Conservation (phyloP, 1,140 invertebrate genomes). For the Micrasema minimum region DNA sequence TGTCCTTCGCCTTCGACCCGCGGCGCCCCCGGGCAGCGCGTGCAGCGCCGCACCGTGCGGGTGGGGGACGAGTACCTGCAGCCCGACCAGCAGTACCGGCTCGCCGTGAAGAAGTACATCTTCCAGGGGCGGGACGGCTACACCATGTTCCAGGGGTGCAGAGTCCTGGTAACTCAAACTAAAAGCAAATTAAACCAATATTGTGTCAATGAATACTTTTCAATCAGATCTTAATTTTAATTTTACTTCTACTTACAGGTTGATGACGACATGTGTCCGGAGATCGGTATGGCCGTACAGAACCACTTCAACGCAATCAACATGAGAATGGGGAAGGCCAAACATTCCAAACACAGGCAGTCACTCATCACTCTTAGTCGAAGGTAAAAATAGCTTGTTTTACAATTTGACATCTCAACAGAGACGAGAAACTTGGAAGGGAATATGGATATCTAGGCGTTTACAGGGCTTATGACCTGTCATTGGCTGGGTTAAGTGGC, state of each 20-base stretch:
- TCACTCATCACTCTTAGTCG: conserved; percentile 82
- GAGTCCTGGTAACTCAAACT: conserved; percentile 75
- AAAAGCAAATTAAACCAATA: too few relatives aligned
- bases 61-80: conserved; percentile 87
- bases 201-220: too few relatives aligned
- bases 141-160: conserved; percentile 78
- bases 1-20: conserved; percentile 87
- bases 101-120: conserved; percentile 87
- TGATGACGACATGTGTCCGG: conserved; percentile 86
- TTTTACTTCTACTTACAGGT: conserved; percentile 66
- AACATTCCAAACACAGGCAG: conserved; percentile 84
- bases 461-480: too few relatives aligned
- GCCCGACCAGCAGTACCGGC: conserved; percentile 76
- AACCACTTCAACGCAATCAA: conserved; percentile 91
- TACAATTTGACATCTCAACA: too few relatives aligned
- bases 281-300: conserved; percentile 82
- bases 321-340: conserved; percentile 75
- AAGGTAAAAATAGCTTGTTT: conserved; percentile 71
- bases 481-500: too few relatives aligned
- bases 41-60: conserved; percentile 78
- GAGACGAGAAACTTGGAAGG: too few relatives aligned
- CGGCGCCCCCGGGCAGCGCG: conserved; percentile 75
- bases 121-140: conserved; percentile 87
- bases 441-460: too few relatives aligned
- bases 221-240: too few relatives aligned